phyloP scores from a whole-genome alignment of 1,140 invertebrate species.

The Drosophila bipectinata region DNA sequence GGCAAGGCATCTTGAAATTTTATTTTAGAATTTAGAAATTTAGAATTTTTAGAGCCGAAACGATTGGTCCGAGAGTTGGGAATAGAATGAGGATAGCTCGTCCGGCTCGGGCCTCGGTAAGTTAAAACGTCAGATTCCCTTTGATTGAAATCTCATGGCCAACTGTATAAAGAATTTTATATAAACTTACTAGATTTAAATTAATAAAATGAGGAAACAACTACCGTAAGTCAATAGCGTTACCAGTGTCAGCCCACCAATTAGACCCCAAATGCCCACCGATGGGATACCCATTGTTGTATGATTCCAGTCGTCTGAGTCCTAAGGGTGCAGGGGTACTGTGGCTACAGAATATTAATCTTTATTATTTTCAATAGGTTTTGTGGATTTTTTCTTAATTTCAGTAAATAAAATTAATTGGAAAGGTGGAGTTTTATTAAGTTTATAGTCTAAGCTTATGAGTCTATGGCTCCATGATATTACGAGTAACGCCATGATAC shows the following conservation, averaged over 20 bases:
- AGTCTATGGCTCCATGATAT: too few species aligned
- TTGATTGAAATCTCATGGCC: constrained; percentile 1
- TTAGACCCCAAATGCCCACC: neutral
- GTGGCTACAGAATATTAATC: too few species aligned
- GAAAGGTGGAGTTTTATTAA: too few species aligned
- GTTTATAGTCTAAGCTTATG: too few species aligned
- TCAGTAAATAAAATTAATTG: too few species aligned
- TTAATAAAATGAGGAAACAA: too few species aligned
- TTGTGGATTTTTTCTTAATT: neutral
- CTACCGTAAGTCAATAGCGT: neutral
- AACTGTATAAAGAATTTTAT: neutral
- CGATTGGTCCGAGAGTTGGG: constrained; percentile 5
- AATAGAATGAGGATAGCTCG: constrained; percentile 8
- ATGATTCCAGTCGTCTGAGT: neutral
- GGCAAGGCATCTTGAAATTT: constrained; percentile 13
- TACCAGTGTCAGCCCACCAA: neutral
- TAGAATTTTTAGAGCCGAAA: constrained; percentile 5
- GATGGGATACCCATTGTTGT: neutral
- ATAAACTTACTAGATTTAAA: neutral
- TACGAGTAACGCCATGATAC: too few species aligned
- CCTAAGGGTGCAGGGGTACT: neutral
- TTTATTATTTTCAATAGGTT: too few species aligned
- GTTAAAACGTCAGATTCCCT: neutral
- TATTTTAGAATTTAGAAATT: neutral
- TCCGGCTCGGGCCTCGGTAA: neutral